A percentile compares a stretch with the other conserved stretches of the same genome.
These are phyloP conservation scores for Armadillidium nasatum DNA, from an alignment of 1,140 invertebrate species.

Conservation along the genomic window DNA sequence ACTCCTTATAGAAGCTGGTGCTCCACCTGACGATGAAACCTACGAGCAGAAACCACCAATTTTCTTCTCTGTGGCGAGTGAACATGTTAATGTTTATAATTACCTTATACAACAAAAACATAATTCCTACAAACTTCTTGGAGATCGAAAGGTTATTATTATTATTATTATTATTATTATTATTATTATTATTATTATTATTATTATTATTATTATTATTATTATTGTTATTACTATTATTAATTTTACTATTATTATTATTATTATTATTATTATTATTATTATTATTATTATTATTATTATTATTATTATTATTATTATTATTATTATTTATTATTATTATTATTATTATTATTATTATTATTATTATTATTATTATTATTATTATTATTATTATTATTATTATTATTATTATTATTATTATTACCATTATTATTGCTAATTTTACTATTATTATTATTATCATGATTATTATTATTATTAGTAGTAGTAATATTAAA, in stretches of 20 bases:
- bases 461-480: no score
- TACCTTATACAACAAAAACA: slow-evolving; percentile 97
- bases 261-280: slow-evolving; percentile 23
- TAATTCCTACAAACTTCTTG: slow-evolving; percentile 93
- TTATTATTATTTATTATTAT: no score
- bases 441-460: background rate
- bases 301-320: background rate
- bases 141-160: slow-evolving; percentile 74
- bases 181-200: background rate
- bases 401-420: slow-evolving; percentile 22
- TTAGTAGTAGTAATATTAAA: no score
- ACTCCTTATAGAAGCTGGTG: slow-evolving; percentile 89
- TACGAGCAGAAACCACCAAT: slow-evolving; percentile 90
- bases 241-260: background rate
- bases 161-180: background rate
- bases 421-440: background rate
- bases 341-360: no score
- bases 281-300: background rate
- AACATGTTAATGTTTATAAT: slow-evolving; percentile 90
- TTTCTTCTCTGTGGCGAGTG: slow-evolving; percentile 93
- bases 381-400: slow-evolving; percentile 7
- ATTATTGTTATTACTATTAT: background rate
- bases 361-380: no score
- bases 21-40: slow-evolving; percentile 86
- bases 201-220: slow-evolving; percentile 8